A percentile compares a stretch with the other conserved stretches of the same genome.
Conservation (phyloP, 2,797 vertebrate genomes). For the Phoeniculus purpureus region DNA sequence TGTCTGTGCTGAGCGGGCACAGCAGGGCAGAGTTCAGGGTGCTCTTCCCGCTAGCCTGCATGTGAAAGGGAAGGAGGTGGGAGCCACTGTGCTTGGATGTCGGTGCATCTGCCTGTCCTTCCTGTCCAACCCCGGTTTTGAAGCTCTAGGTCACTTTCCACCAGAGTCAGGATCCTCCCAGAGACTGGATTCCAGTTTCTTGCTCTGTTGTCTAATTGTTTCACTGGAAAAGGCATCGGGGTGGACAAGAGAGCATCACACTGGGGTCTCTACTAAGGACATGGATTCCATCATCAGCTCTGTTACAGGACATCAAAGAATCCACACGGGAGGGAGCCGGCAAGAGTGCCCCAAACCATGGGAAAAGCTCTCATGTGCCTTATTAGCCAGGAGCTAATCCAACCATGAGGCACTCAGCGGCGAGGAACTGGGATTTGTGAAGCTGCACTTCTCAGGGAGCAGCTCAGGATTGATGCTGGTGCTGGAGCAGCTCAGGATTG, state of each 20-base stretch:
- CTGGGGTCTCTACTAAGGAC: constrained; percentile 10
- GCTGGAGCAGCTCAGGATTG: not conserved
- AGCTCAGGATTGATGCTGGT: not conserved
- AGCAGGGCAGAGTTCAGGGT: not conserved
- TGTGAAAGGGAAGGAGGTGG: not conserved
- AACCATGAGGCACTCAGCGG: not conserved
- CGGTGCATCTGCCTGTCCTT: not conserved
- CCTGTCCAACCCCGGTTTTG: not conserved
- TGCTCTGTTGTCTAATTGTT: constrained; percentile 1
- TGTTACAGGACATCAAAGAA: constrained; percentile 22
- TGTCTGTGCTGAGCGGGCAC: not conserved
- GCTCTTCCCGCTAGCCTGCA: not conserved
- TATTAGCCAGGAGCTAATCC: constrained; percentile 3
- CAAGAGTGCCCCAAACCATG: not conserved
- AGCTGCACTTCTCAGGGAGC: not conserved
- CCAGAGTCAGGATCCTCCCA: not conserved
- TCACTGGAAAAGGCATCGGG: constrained; percentile 26
- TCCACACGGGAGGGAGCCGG: not conserved
- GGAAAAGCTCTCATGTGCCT: constrained; percentile 24
- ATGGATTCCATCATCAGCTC: not conserved
- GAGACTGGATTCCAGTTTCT: not conserved
- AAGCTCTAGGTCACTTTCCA: not conserved
- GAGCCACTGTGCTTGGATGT: not conserved
- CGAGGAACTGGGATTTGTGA: not conserved
- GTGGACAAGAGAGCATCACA: not conserved